These are phyloP conservation scores for Caenorhabditis uteleia DNA, from an alignment of 2,888 invertebrate species.

Conservation along the genomic window DNA sequence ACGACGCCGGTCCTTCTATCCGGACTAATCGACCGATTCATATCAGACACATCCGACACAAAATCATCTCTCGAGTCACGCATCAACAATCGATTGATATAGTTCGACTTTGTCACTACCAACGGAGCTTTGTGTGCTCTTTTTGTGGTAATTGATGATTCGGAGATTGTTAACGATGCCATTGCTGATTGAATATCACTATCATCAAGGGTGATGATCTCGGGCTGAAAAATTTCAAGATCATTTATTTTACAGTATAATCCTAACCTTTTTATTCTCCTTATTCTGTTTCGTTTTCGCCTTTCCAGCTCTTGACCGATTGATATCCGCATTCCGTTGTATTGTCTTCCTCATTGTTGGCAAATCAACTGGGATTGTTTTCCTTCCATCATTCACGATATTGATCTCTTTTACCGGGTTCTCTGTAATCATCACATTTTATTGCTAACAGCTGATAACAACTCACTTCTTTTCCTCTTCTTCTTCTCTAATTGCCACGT, in stretches of 20 bases:
- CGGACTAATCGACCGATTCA: neutral
- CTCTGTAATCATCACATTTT: neutral
- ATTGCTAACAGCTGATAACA: no score
- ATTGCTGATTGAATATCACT: slow-evolving; percentile 32
- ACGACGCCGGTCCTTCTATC: slow-evolving; percentile 15
- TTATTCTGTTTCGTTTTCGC: neutral
- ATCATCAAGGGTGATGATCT: slow-evolving; percentile 13
- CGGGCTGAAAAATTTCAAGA: slow-evolving; percentile 6
- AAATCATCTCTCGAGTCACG: slow-evolving; percentile 20
- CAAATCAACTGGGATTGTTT: slow-evolving; percentile 19
- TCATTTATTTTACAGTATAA: no score
- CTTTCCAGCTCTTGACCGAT: neutral
- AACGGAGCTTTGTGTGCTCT: slow-evolving; percentile 4
- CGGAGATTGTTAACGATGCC: slow-evolving; percentile 18
- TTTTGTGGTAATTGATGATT: neutral
- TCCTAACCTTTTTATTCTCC: no score
- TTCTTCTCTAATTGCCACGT: neutral
- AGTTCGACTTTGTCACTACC: slow-evolving; percentile 17
- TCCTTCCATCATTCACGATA: slow-evolving; percentile 19
- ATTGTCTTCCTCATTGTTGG: slow-evolving; percentile 9
- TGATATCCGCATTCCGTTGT: slow-evolving; percentile 11
- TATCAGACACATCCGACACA: slow-evolving; percentile 34
- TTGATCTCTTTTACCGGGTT: neutral
- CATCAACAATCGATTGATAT: slow-evolving; percentile 18
- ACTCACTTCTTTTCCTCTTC: neutral